Conservation (phyloP, 2,888 invertebrate species). For the Chrysolina oricalcia region DNA sequence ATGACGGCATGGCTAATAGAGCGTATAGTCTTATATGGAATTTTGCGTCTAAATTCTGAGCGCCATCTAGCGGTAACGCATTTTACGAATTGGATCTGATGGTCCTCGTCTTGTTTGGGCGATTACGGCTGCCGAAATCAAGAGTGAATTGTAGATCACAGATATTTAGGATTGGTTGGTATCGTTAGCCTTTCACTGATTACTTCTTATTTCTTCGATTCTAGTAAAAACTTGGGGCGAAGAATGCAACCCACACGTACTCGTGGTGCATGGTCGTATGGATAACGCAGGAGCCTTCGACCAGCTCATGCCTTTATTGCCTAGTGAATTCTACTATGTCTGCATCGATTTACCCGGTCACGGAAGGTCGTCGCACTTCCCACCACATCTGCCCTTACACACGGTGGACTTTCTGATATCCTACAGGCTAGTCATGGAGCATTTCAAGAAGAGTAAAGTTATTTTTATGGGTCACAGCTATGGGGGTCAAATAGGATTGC, state of each 20-base stretch:
- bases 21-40: too few relatives aligned
- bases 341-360: slow-evolving; percentile 77
- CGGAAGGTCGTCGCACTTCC: slow-evolving; percentile 75
- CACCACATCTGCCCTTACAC: slow-evolving; percentile 66
- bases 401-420: slow-evolving; percentile 70
- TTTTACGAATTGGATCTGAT: too few relatives aligned
- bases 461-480: slow-evolving; percentile 69
- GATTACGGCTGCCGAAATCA: too few relatives aligned
- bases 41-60: too few relatives aligned
- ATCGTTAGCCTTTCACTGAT: too few relatives aligned
- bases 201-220: slow-evolving; percentile 37
- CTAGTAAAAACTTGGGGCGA: slow-evolving; percentile 79
- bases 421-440: slow-evolving; percentile 61
- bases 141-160: too few relatives aligned
- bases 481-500: slow-evolving; percentile 72
- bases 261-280: slow-evolving; percentile 76
- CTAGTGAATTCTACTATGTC: slow-evolving; percentile 70
- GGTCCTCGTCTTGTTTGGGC: too few relatives aligned
- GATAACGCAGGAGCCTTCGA: slow-evolving; percentile 78
- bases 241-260: slow-evolving; percentile 73
- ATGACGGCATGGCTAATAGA: too few relatives aligned
- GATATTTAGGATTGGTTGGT: too few relatives aligned
- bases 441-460: slow-evolving; percentile 64
- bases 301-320: slow-evolving; percentile 74
- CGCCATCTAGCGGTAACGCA: too few relatives aligned